Evolutionary conservation across 1,140 invertebrate genomes (phyloP), one percentile per base, ranked within the genome.

Genomic region (Bombus vancouverensis): DNA sequence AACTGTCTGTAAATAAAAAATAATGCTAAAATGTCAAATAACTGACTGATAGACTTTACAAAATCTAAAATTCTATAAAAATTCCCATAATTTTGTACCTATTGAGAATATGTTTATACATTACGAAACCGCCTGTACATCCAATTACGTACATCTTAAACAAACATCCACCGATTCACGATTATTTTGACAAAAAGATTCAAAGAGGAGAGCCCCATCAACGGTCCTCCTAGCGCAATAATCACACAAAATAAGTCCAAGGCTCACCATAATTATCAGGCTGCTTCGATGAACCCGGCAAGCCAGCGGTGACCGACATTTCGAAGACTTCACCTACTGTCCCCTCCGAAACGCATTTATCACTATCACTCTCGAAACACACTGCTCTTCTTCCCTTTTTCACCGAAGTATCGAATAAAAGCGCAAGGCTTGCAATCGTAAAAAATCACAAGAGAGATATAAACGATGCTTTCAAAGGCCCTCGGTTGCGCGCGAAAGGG

Each of bases 251-350:
- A 37, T 32, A 12, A 39, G n/a, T 15, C 32, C 22, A 62, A 22
- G 47, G 81, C 88, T 88, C 85, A 90, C 89, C 88, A 32, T 88
- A 92, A 93, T 91, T 93, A n/a, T 94, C 92, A 47, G 90, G 88
- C 37, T 91, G 81, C 80, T 93, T 94, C 15, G 91, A 92, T 44
- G 91, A 88, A 25, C 93, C 88, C 18, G 93, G 87, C 57, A 92
- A 85, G 62, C 87, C 91, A 73, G 91, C 91, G n/a, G 92, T 79
- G 77, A 92, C 92, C 81, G 93, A 94, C 93, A 94, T 94, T 42
- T 87, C 66, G 65, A 88, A 32, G 57, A 83, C 13, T 25, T 85
- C 66, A 47, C 34, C 92, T 94, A 81, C 70, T 82, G 86, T 59
- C 37, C 39, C 92, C 94, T 81, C 62, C 84, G 87, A 90, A 89